These are phyloP conservation scores for Eulacestoma nigropectus DNA, from an alignment of 2,113 vertebrate species.

Conservation along the genomic window DNA sequence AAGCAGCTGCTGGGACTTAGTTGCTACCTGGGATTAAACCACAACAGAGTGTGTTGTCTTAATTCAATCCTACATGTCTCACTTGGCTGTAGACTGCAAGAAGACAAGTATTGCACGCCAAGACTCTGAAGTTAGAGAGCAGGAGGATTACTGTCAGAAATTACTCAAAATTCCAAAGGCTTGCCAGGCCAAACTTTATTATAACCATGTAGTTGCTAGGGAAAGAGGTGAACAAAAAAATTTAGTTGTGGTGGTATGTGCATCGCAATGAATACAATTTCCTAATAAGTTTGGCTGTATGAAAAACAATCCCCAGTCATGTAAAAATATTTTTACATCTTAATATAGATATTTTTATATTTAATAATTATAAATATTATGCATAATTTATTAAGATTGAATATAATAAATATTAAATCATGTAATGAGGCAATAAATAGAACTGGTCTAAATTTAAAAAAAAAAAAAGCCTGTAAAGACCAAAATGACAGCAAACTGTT, in stretches of 20 bases:
- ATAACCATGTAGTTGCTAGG: background rate
- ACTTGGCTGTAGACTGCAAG: background rate
- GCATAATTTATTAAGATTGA: background rate
- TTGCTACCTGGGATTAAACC: background rate
- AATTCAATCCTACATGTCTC: background rate
- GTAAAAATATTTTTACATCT: background rate
- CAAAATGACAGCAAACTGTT: background rate
- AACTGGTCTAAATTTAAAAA: background rate
- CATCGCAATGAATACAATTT: background rate
- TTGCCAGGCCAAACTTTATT: background rate
- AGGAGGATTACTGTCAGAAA: background rate
- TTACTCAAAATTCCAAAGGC: background rate
- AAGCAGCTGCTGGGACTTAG: background rate
- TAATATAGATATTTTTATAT: background rate
- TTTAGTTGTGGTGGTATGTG: background rate
- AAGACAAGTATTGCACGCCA: background rate
- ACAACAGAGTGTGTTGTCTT: background rate
- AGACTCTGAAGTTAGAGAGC: background rate
- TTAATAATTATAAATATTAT: background rate
- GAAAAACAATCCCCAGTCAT: background rate
- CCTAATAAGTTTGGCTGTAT: background rate
- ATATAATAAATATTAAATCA: background rate
- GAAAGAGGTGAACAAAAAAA: background rate
- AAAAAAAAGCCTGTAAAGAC: background rate
- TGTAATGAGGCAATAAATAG: background rate